Percentiles rank a stretch among this genome's conserved stretches.
Conservation (phyloP, 2,888 invertebrate species). For the Dichetophora obliterata region DNA sequence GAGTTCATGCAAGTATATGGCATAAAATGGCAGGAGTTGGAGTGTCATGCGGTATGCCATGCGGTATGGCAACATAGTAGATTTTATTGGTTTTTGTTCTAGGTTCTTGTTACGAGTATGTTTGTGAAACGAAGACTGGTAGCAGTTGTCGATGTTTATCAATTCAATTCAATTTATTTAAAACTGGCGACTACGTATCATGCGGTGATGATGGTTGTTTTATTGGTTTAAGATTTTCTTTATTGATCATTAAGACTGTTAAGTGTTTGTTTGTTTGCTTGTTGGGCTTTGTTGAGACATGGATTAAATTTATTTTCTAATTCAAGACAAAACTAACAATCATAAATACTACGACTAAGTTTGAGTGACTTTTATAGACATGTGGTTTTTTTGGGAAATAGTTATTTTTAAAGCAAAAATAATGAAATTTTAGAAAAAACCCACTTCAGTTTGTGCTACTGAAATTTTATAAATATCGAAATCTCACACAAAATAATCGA, state of each 20-base stretch:
- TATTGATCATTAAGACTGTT: not conserved
- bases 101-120: not conserved
- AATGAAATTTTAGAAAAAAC: no score
- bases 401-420: no score
- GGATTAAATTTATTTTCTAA: no score
- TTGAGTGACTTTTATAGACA: no score
- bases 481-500: no score
- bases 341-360: no score
- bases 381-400: no score
- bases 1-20: not conserved
- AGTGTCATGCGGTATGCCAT: not conserved
- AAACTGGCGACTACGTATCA: constrained; percentile 8
- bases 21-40: not conserved
- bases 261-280: not conserved
- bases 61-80: not conserved
- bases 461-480: no score
- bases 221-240: not conserved
- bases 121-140: not conserved
- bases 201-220: not conserved
- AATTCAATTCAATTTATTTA: constrained; percentile 15
- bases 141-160: constrained; percentile 18
- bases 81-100: not conserved
- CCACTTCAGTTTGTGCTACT: no score
- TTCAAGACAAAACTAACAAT: no score
- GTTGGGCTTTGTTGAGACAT: no score